Evolutionary conservation across 2,113 vertebrate genomes (phyloP).

Genomic region (Sterna hirundo): DNA sequence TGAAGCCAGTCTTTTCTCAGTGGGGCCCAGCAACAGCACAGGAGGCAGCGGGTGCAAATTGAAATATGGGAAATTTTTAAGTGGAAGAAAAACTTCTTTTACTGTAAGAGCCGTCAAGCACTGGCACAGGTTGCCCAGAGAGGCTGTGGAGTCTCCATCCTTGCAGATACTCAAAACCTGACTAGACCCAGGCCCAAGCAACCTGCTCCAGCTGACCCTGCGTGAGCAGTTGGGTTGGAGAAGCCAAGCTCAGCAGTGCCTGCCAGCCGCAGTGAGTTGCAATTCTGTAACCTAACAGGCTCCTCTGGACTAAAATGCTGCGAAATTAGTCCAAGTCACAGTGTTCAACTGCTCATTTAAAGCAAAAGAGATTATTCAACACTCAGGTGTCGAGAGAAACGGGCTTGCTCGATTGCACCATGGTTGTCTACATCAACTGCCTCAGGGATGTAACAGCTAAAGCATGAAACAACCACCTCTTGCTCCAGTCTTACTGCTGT

Average conservation of each 20-base stretch:
- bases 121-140: background rate
- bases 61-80: background rate
- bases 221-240: background rate
- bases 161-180: background rate
- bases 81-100: background rate
- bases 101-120: background rate
- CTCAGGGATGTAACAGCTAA: background rate
- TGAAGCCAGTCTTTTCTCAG: background rate
- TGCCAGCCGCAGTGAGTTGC: background rate
- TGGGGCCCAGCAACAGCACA: background rate
- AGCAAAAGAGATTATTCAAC: background rate
- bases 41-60: background rate
- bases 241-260: fast-evolving
- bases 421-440: background rate
- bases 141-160: background rate
- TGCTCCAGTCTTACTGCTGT: background rate
- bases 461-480: background rate
- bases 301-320: background rate
- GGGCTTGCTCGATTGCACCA: background rate
- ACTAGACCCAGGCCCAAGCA: fast-evolving
- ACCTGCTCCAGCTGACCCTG: background rate
- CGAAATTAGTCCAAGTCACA: background rate
- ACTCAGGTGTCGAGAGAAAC: background rate
- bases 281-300: background rate
- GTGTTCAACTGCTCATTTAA: background rate